Evolutionary conservation across 2,113 vertebrate genomes (phyloP).

Genomic region (Lathamus discolor): DNA sequence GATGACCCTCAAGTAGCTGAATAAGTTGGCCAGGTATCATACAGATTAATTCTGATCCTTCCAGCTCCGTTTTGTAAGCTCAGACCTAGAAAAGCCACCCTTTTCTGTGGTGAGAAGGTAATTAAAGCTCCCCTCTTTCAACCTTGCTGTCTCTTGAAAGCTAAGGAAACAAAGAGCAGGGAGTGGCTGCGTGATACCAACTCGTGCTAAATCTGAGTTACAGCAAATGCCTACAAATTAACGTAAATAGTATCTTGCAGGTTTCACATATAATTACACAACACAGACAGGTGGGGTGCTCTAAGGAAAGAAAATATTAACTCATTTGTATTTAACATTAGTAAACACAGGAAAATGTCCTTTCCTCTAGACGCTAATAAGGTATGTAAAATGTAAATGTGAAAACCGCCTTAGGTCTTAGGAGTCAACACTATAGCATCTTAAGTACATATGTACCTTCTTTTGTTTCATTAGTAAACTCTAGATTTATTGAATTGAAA

Average conservation of each 20-base stretch:
- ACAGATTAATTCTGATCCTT: not conserved
- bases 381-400: not conserved
- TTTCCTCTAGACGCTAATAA: not conserved
- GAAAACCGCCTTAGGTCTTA: not conserved
- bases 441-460: not conserved
- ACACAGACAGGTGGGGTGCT: not conserved
- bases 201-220: not conserved
- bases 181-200: not conserved
- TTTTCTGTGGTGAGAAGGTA: slow-evolving; percentile 34
- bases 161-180: slow-evolving; percentile 58
- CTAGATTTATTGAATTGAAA: not conserved
- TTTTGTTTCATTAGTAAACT: not conserved
- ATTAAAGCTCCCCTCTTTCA: slow-evolving; percentile 63
- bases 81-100: not conserved
- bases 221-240: not conserved
- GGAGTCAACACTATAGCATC: not conserved
- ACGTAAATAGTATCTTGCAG: not conserved
- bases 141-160: slow-evolving; percentile 33
- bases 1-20: not conserved
- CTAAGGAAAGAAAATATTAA: not conserved
- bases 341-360: not conserved
- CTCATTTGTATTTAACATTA: not conserved
- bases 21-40: not conserved
- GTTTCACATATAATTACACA: not conserved
- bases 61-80: not conserved